Evolutionary conservation across 2,113 vertebrate species (phyloP).

Genomic region (Colistium nudipinnis): DNA sequence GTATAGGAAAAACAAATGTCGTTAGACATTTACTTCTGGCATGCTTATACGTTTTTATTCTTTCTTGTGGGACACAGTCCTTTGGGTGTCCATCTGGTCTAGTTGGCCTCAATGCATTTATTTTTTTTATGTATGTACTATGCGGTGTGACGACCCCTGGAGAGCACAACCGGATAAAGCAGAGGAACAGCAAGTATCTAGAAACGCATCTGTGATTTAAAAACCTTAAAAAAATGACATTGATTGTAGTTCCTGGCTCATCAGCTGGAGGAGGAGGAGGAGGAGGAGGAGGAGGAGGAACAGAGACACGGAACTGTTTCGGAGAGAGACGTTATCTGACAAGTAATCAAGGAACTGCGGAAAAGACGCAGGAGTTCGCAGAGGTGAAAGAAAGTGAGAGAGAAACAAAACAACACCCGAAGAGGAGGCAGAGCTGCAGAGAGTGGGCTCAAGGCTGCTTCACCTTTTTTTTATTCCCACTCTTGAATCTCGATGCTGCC

Average conservation of each 20-base stretch:
- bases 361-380: neutral
- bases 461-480: neutral
- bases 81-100: neutral
- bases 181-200: neutral
- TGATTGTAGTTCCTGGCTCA: conserved; percentile 4
- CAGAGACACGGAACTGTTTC: neutral
- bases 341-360: neutral
- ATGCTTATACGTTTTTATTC: neutral
- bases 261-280: conserved; percentile 21
- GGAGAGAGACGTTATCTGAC: neutral
- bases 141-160: neutral
- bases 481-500: neutral
- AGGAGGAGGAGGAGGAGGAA: too few relatives aligned
- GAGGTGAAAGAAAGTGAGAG: too few relatives aligned
- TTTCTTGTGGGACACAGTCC: neutral
- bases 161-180: too few relatives aligned
- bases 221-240: neutral
- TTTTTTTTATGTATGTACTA: neutral
- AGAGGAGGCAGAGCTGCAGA: too few relatives aligned
- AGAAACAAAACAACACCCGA: too few relatives aligned
- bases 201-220: neutral
- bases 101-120: neutral
- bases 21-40: neutral
- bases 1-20: conserved; percentile 9
- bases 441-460: neutral